Percentiles rank a stretch among this genome's conserved stretches.
Evolutionary conservation across 2,888 invertebrate genomes (phyloP).

Genomic region (Euclidia mi): DNA sequence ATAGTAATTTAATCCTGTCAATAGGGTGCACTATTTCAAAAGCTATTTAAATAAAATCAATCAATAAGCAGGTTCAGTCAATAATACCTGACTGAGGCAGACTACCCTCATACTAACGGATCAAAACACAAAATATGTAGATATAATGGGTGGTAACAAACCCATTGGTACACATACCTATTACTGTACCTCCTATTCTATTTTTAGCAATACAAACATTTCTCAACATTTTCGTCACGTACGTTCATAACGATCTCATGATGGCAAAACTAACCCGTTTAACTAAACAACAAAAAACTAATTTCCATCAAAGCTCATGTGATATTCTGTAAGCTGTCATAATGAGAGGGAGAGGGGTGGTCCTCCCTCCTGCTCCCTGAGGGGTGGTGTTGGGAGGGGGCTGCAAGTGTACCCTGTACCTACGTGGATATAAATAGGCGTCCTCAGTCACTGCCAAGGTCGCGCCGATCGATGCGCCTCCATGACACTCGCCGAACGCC

Average conservation of each 20-base stretch:
- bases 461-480: constrained; percentile 63
- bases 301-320: constrained; percentile 24
- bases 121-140: too few species aligned
- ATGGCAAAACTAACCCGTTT: constrained; percentile 11
- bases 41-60: too few species aligned
- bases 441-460: constrained; percentile 83
- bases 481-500: constrained; percentile 3
- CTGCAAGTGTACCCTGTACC: constrained; percentile 9
- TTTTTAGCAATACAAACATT: too few species aligned
- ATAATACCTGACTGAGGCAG: too few species aligned
- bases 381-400: constrained; percentile 1
- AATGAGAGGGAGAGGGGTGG: constrained; percentile 24
- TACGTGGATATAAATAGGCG: constrained; percentile 71
- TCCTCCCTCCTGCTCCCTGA: not conserved
- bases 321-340: constrained; percentile 22
- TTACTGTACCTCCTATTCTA: too few species aligned
- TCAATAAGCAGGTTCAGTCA: too few species aligned
- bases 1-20: too few species aligned
- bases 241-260: too few species aligned
- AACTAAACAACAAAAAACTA: constrained; percentile 18
- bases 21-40: too few species aligned
- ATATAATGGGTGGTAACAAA: too few species aligned
- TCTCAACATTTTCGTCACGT: not conserved
- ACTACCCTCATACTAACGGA: too few species aligned
- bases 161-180: too few species aligned